These are phyloP conservation scores for Passer montanus DNA, from an alignment of 2,113 vertebrate genomes.

Conservation along the genomic window DNA sequence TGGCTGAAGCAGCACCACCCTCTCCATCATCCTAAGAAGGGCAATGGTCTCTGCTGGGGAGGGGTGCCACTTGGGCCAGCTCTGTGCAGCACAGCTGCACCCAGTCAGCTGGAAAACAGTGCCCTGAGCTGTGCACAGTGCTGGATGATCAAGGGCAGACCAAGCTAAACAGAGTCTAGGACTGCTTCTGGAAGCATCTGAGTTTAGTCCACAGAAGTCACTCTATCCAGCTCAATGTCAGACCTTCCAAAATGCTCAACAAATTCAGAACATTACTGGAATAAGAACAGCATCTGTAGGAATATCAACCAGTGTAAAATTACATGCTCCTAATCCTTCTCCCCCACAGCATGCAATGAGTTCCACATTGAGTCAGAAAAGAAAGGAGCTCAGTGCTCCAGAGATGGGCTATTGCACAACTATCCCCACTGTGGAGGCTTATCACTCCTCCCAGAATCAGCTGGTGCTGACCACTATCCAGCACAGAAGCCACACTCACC, in stretches of 20 bases:
- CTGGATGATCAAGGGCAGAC: neutral
- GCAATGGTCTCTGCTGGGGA: neutral
- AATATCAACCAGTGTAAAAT: constrained; percentile 32
- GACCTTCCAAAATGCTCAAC: constrained; percentile 24
- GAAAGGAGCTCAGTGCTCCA: neutral
- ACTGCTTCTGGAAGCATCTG: neutral
- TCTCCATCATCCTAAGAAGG: neutral
- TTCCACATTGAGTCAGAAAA: constrained; percentile 3
- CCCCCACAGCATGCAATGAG: neutral
- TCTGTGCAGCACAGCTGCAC: neutral
- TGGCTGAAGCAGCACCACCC: neutral
- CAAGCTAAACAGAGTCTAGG: neutral
- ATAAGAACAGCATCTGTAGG: constrained; percentile 27
- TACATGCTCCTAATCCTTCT: constrained; percentile 28
- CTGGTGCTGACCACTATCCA: neutral
- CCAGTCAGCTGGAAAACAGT: neutral
- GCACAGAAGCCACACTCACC: neutral
- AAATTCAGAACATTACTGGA: constrained; percentile 50
- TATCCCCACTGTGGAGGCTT: neutral
- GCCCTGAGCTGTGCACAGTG: neutral
- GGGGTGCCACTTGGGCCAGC: fast-evolving
- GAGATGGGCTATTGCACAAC: neutral
- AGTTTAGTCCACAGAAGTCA: neutral
- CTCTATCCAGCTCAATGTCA: neutral
- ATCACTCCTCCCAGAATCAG: neutral